Evolutionary conservation across 1,140 invertebrate species (phyloP).

Genomic region (Drosophila punjabiensis): DNA sequence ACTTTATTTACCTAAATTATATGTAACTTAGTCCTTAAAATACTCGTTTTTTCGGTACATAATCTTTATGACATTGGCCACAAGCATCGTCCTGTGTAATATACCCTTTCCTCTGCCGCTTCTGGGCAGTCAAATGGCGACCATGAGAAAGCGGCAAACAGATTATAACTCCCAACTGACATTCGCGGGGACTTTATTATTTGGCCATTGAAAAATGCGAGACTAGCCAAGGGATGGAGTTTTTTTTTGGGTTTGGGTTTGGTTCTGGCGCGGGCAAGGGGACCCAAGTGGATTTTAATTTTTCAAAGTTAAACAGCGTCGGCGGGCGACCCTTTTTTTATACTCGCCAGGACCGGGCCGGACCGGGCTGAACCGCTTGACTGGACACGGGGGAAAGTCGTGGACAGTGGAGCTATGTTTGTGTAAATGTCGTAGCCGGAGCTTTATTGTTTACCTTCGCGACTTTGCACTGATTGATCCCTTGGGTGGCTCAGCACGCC

Average conservation of each 20-base stretch:
- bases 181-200: conserved; percentile 80
- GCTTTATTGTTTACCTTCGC: conserved; percentile 76
- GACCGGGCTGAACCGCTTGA: conserved; percentile 17
- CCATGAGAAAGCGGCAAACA: conserved; percentile 82
- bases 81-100: neutral
- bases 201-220: conserved; percentile 80
- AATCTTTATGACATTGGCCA: conserved; percentile 3
- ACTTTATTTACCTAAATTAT: neutral
- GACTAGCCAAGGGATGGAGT: conserved; percentile 37
- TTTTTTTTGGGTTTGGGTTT: conserved; percentile 10
- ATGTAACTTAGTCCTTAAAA: neutral
- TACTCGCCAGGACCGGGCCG: neutral
- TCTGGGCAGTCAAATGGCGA: conserved; percentile 62
- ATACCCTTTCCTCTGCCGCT: conserved; percentile 30
- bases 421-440: conserved; percentile 55
- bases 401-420: conserved; percentile 48
- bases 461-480: conserved; percentile 79
- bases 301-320: conserved; percentile 77
- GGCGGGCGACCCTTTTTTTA: conserved; percentile 71
- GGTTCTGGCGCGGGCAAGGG: conserved; percentile 4
- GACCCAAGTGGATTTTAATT: conserved; percentile 83
- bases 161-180: conserved; percentile 82
- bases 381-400: conserved; percentile 20
- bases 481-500: conserved; percentile 61
- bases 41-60: neutral